A percentile compares a stretch with the other conserved stretches of the same genome.
These are phyloP conservation scores for Cryptomyrus ogoouensis DNA, from an alignment of 2,113 vertebrate species.

Conservation along the genomic window DNA sequence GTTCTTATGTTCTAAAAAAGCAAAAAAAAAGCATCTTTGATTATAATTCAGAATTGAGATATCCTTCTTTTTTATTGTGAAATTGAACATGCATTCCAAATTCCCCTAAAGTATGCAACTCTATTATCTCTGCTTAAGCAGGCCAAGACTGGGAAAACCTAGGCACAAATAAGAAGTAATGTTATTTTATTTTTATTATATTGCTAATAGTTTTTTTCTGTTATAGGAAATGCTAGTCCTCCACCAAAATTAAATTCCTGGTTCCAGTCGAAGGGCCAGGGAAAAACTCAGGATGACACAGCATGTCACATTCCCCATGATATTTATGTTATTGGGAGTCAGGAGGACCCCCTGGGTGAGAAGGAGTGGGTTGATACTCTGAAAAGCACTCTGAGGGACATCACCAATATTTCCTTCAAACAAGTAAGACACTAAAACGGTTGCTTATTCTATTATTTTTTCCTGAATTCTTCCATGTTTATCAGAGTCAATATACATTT, in stretches of 20 bases:
- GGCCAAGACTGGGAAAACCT: neutral
- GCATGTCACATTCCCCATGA: slow-evolving; percentile 94
- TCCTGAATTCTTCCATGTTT: neutral
- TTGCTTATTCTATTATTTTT: neutral
- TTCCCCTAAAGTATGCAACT: neutral
- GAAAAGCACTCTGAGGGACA: slow-evolving; percentile 72
- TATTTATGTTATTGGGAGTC: slow-evolving; percentile 91
- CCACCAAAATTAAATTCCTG: slow-evolving; percentile 85
- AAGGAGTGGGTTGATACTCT: slow-evolving; percentile 86
- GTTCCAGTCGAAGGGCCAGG: slow-evolving; percentile 95
- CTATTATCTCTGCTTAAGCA: neutral
- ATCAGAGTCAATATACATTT: neutral
- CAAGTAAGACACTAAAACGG: slow-evolving; percentile 57
- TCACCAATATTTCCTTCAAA: slow-evolving; percentile 91
- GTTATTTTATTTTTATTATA: neutral
- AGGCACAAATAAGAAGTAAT: neutral
- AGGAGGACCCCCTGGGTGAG: slow-evolving; percentile 86
- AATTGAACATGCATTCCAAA: neutral
- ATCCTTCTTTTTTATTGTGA: neutral
- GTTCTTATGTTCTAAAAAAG: neutral
- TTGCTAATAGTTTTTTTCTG: slow-evolving; percentile 4
- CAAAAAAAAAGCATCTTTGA: neutral
- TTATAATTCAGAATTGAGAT: neutral
- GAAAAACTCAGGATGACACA: slow-evolving; percentile 86
- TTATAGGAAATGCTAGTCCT: slow-evolving; percentile 76